phyloP scores from a whole-genome alignment of 2,113 vertebrate genomes.

The Uria aalge region DNA sequence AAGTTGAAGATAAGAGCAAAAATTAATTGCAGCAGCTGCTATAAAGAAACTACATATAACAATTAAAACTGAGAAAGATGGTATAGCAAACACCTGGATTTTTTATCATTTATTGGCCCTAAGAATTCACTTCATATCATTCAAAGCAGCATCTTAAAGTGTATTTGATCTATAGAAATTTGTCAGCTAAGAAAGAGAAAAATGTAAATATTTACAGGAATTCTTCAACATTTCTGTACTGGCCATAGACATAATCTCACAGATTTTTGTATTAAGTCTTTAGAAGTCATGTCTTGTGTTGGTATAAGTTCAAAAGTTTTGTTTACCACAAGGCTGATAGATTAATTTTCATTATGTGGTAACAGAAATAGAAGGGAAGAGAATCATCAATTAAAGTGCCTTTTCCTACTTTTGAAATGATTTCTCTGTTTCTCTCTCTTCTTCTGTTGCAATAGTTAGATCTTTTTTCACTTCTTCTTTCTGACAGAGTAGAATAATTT shows the following conservation, averaged over 20 bases:
- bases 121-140: not conserved
- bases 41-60: not conserved
- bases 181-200: not conserved
- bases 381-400: not conserved
- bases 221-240: not conserved
- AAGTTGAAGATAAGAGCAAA: not conserved
- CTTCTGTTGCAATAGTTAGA: not conserved
- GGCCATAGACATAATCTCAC: not conserved
- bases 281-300: not conserved
- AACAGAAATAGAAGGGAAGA: not conserved
- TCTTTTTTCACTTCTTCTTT: not conserved
- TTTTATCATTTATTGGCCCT: not conserved
- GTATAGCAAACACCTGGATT: not conserved
- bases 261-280: not conserved
- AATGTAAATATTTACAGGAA: not conserved
- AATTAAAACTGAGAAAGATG: not conserved
- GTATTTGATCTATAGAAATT: not conserved
- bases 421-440: not conserved
- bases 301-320: not conserved
- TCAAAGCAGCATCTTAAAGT: not conserved
- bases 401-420: not conserved
- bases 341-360: not conserved
- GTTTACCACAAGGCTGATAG: not conserved
- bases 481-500: not conserved
- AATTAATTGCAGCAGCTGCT: not conserved